Evolutionary conservation across 2,888 invertebrate species (phyloP).

Genomic region (Chrysotoxum bicinctum): DNA sequence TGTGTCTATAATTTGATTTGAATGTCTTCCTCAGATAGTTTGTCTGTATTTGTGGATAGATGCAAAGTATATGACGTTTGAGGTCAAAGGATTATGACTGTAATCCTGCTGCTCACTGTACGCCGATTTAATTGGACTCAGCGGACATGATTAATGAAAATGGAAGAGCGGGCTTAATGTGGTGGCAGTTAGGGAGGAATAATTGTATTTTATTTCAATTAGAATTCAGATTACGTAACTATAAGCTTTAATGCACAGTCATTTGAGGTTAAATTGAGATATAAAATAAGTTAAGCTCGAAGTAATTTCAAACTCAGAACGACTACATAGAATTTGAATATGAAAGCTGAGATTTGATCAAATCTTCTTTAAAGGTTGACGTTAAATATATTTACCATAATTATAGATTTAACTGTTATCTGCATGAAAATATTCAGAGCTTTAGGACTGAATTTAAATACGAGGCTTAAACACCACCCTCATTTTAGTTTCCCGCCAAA

Average conservation of each 20-base stretch:
- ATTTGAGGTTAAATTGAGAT: not conserved
- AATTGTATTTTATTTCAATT: constrained; percentile 27
- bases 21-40: constrained; percentile 40
- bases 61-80: constrained; percentile 34
- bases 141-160: constrained; percentile 43
- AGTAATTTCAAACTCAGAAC: too few species aligned
- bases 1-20: constrained; percentile 37
- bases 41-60: not conserved
- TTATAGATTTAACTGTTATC: too few species aligned
- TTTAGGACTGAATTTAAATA: too few species aligned
- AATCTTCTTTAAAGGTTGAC: too few species aligned
- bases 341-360: too few species aligned
- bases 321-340: too few species aligned
- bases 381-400: too few species aligned
- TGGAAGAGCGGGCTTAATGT: not conserved
- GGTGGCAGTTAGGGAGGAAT: not conserved
- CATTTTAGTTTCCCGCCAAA: too few species aligned
- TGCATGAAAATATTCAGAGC: too few species aligned
- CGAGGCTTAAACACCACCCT: too few species aligned
- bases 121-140: constrained; percentile 51
- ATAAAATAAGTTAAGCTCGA: not conserved
- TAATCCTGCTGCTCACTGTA: constrained; percentile 33
- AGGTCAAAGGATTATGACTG: constrained; percentile 50
- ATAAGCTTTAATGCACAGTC: too few species aligned
- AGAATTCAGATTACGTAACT: not conserved